Base-by-base conservation (phyloP, 2,113 vertebrate species). In the Pituophis catenifer region DNA sequence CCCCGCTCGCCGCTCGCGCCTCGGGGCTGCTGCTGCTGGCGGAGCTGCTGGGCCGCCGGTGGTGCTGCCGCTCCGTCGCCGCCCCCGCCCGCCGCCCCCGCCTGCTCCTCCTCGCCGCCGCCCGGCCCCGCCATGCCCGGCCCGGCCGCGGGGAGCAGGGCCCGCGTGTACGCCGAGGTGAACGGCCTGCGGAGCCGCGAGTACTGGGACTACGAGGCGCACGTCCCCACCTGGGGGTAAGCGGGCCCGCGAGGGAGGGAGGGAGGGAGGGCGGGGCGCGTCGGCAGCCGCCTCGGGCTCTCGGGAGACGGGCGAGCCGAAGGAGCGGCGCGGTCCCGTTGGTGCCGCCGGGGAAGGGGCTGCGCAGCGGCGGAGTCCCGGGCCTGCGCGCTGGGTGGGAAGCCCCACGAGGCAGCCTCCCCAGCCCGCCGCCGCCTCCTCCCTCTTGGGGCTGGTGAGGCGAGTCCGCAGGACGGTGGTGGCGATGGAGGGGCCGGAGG, bases 161-260 rank as follows among this genome's bases (percentile, higher is more conserved):
- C 99, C 98, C 98, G 99, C 98, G 99, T 99, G 93, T 99, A 99
- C 98, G 98, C 98, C 97, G 99, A 99, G 95, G 98, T 99, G 97
- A 99, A 99, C 98, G 99, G 98, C 97, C 98, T 99, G 97, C 99
- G 99, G 98, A 99, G 98, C 98, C 98, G 98, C 96, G 99, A 99
- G 93, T 99, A 99, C 97, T 99, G 99, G 99, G 99, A 99, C 98
- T 99, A 99, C 52, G 99, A 99, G 93, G 96, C 98, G 95, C 99
- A 99, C 93, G 98, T 99, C 97, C 98, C 99, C 96, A 99, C 98
- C 97, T 99, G 99, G 99, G 99, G 99, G 99, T 99, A 98, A 98
- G 94, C 94, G 81, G 92, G 57, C 29, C 38, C 33, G 26, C 38
- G 0, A 3, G 59, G 5, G 23, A 10, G 57, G 55, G 17, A 57